Base-by-base conservation (phyloP, 1,140 invertebrate genomes). In the Portunus trituberculatus region DNA sequence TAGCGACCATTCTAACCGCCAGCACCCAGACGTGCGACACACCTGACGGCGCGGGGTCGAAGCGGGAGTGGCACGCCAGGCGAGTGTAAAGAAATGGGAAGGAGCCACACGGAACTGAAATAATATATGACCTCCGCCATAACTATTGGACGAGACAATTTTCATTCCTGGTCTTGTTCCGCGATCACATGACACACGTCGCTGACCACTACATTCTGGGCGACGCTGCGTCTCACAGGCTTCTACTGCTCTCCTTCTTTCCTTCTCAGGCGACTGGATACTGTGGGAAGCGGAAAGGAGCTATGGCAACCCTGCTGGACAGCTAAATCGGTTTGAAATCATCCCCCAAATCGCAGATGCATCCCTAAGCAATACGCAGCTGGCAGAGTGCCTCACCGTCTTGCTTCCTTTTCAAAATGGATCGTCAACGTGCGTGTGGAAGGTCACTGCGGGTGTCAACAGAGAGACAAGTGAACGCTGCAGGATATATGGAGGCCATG, bases 1-100 rank as follows among this genome's bases (percentile, higher is more conserved):
- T 29, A 14, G 86, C 86, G 16, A 16, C 31, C 25, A 14, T 46
- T 28, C 32, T 10, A 25, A 52, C 89, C 32, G 25, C 32, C 89
- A 91, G 89, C 89, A 45, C 39, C 45, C 45, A 46, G 45, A 20
- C 45, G 29, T 20, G 20, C 52, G 39, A 91, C 90, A 28, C 86
- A n/a, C 46, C 59, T 83, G 84, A 48, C 52, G 29, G 48, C 14
- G 88, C n/a, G 88, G 28, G 29, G 67, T 14, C 14, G 59, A 28
- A n/a, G n/a, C 29, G 32, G 52, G 31, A 48, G n/a, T 28, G 59
- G 83, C 29, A 32, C 45, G 94, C 45, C 82, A 84, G 46, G 29
- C 52, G 94, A 92, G 94, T 95, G 94, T 95, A 92, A 95, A 95
- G 94, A 92, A 92, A 95, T 95, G 94, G 94, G 91, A 95, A 95